phyloP scores from a whole-genome alignment of 2,888 invertebrate genomes.

The Rhopalosiphum nymphaeae region DNA sequence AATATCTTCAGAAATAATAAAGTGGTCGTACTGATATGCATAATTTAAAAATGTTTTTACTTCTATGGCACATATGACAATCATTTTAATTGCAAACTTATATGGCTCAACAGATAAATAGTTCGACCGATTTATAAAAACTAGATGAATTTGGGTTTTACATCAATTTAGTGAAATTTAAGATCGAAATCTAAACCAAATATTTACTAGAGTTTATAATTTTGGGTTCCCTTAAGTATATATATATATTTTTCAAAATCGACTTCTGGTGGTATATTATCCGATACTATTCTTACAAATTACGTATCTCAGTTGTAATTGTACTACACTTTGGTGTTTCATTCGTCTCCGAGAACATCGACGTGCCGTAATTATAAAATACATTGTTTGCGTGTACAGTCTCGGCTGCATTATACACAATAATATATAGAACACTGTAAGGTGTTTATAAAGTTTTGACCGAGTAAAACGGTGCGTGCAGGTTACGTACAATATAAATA shows the following conservation, averaged over 20 bases:
- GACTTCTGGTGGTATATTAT: neutral
- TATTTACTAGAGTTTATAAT: neutral
- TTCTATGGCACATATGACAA: neutral
- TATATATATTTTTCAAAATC: neutral
- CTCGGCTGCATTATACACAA: neutral
- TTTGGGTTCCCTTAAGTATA: neutral
- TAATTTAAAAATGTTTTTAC: neutral
- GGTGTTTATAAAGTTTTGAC: conserved; percentile 19
- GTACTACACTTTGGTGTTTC: neutral
- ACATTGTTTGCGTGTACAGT: neutral
- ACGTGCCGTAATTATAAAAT: neutral
- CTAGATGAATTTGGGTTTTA: neutral
- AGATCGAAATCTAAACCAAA: neutral
- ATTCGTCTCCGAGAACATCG: neutral
- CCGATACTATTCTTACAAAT: neutral
- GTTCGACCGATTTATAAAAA: neutral
- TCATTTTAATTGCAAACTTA: neutral
- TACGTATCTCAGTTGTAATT: neutral
- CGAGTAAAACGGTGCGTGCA: neutral
- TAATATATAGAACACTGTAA: neutral
- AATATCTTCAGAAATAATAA: neutral
- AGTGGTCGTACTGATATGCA: neutral
- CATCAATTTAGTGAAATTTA: neutral
- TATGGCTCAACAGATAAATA: neutral
- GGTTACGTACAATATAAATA: neutral